Base-by-base conservation (phyloP, 1,140 invertebrate species). In the Drosophila arawakana region DNA sequence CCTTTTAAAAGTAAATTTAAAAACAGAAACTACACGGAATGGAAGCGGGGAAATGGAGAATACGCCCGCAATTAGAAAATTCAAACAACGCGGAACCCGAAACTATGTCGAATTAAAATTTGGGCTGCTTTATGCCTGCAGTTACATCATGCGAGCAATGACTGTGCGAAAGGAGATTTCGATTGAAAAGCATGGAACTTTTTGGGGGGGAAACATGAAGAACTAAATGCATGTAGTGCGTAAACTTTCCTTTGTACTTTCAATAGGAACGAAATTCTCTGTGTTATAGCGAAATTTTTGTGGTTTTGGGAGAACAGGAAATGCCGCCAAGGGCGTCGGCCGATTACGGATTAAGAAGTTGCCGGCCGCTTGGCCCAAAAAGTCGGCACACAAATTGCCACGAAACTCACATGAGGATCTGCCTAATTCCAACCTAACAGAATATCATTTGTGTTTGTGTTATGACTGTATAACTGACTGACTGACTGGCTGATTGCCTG, bases 141-240 rank as follows among this genome's bases (percentile, higher is more conserved):
- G 71, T 84, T 85, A 78, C 78, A 86, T 86, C 78, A 78, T 72
- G 54, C 21, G 30, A n/a, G 18, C 7, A 5, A 59, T 73, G 70
- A 59, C 35, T 54, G 30, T 25, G 49, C 18, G 11, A 52, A 46
- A 55, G 37, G 37, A 13, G 9, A 25, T 13, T 9, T 11, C 9
- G 5, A 44, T 30, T 3, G 37, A 46, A 46, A 3, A 30, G 9
- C 11, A 41, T 68, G 30, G 15, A 35, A 34, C 30, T 7, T n/a
- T 11, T 11, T 10, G 1, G 7, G 18, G 3, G 39, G 6, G 4
- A 43, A 47, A 34, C 2, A 44, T 34, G 37, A 58, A 65, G 43
- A 46, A 10, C 25, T 39, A 41, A 60, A 54, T 54, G n/a, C 55
- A n/a, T 47, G 44, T 41, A n/a, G 6, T 15, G 11, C 11, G 15